A percentile compares a stretch with the other conserved stretches of the same genome.
Conservation (phyloP, 1,140 invertebrate genomes). For the Eupeodes corollae region DNA sequence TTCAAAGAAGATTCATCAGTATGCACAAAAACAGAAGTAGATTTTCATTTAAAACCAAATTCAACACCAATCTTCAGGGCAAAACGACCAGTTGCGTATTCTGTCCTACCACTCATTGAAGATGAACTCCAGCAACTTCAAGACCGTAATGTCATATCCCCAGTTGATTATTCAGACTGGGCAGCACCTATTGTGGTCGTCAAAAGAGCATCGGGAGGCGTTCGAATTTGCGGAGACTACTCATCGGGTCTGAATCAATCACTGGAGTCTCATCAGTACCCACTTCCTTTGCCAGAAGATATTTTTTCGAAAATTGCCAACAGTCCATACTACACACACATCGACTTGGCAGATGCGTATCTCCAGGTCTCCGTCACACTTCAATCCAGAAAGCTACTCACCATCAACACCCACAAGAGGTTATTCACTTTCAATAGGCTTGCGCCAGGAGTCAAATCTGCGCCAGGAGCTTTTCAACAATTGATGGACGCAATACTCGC, state of each 20-base stretch:
- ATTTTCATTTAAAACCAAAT: slow-evolving; percentile 2
- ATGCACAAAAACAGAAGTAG: slow-evolving; percentile 1
- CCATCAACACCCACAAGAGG: slow-evolving; percentile 5
- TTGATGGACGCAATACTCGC: too few species aligned
- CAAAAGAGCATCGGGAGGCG: slow-evolving; percentile 19
- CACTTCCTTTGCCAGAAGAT: slow-evolving; percentile 6
- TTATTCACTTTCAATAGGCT: slow-evolving; percentile 5
- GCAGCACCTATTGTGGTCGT: slow-evolving; percentile 34
- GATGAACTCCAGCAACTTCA: slow-evolving; percentile 2
- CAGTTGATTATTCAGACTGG: slow-evolving; percentile 29
- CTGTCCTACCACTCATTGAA: slow-evolving; percentile 1
- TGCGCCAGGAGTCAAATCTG: neutral
- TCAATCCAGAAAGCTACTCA: slow-evolving; percentile 2
- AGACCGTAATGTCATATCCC: slow-evolving; percentile 2
- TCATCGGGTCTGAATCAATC: slow-evolving; percentile 2
- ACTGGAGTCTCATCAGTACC: slow-evolving; percentile 6
- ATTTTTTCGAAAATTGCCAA: slow-evolving; percentile 5
- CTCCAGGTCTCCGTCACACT: neutral
- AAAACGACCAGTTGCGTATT: too few species aligned
- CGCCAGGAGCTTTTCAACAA: slow-evolving; percentile 9
- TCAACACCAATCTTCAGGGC: too few species aligned
- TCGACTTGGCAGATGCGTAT: slow-evolving; percentile 5
- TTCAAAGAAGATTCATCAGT: too few species aligned
- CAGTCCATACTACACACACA: neutral
- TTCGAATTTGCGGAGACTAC: slow-evolving; percentile 25